Percentiles rank a stretch among this genome's conserved stretches.
Conservation (phyloP, 2,888 invertebrate genomes). For the Noctua fimbriata region DNA sequence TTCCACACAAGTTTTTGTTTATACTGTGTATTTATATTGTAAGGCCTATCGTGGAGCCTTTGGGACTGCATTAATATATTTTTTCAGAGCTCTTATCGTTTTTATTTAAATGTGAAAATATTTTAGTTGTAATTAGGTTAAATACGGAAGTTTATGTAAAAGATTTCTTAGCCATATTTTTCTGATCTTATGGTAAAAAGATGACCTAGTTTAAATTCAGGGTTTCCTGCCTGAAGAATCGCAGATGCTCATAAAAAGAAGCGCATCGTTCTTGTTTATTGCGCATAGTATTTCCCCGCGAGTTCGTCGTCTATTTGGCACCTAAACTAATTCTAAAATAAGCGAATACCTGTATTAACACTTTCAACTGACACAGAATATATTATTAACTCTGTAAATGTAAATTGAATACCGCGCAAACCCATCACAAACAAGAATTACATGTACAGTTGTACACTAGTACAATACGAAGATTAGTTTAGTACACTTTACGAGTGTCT, state of each 20-base stretch:
- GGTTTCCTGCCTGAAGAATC: neutral
- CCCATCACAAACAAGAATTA: constrained; percentile 32
- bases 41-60: constrained; percentile 12
- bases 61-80: neutral
- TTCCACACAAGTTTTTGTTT: constrained; percentile 50
- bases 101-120: neutral
- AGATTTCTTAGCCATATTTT: neutral
- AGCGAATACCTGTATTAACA: neutral
- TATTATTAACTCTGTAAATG: neutral
- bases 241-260: neutral
- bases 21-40: constrained; percentile 32
- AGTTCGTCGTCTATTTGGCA: neutral
- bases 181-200: neutral
- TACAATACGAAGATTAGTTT: constrained; percentile 47
- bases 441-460: constrained; percentile 16
- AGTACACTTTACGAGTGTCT: constrained; percentile 56
- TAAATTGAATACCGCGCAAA: constrained; percentile 18
- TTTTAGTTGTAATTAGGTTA: neutral
- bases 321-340: neutral
- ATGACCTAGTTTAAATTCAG: neutral
- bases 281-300: neutral
- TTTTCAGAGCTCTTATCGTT: neutral
- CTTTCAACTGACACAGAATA: neutral
- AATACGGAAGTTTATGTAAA: neutral
- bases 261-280: neutral